A percentile compares a stretch with the other conserved stretches of the same genome.
These are phyloP conservation scores for Neomicropteryx cornuta DNA, from an alignment of 1,140 invertebrate species.

Conservation along the genomic window DNA sequence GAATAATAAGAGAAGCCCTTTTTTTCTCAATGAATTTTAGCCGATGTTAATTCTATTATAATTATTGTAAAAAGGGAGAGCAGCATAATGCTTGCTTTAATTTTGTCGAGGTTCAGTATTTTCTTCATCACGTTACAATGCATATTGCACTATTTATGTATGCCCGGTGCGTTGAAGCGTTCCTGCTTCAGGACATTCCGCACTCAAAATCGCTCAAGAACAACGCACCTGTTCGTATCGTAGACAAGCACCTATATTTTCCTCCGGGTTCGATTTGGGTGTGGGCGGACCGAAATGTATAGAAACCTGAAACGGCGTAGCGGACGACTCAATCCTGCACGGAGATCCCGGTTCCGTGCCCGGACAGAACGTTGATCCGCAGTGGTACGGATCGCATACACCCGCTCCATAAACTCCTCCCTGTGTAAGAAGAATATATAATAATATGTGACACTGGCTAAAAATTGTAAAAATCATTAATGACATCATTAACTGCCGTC, in stretches of 20 bases:
- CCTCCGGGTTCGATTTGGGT: constrained; percentile 55
- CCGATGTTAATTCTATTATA: too few species aligned
- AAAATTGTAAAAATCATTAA: constrained; percentile 6
- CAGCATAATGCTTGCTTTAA: too few species aligned
- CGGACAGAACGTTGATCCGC: constrained; percentile 58
- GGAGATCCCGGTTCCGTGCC: constrained; percentile 15
- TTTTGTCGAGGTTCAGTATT: too few species aligned
- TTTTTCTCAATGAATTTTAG: too few species aligned
- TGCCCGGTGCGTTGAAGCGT: too few species aligned
- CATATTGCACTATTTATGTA: too few species aligned
- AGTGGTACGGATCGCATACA: constrained; percentile 61
- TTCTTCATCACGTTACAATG: too few species aligned
- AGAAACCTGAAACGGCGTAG: constrained; percentile 64
- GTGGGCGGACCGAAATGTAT: constrained; percentile 60
- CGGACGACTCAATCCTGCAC: constrained; percentile 64
- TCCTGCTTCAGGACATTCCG: too few species aligned
- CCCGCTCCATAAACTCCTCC: constrained; percentile 41
- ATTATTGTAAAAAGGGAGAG: too few species aligned
- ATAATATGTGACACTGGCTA: constrained; percentile 10
- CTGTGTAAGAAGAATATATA: constrained; percentile 29
- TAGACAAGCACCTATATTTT: constrained; percentile 69
- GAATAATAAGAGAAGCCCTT: too few species aligned
- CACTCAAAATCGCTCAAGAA: too few species aligned
- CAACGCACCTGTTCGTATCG: constrained; percentile 61
- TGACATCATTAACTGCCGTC: too few species aligned